Conservation (phyloP, 2,113 vertebrate genomes). For the Ictalurus punctatus region DNA sequence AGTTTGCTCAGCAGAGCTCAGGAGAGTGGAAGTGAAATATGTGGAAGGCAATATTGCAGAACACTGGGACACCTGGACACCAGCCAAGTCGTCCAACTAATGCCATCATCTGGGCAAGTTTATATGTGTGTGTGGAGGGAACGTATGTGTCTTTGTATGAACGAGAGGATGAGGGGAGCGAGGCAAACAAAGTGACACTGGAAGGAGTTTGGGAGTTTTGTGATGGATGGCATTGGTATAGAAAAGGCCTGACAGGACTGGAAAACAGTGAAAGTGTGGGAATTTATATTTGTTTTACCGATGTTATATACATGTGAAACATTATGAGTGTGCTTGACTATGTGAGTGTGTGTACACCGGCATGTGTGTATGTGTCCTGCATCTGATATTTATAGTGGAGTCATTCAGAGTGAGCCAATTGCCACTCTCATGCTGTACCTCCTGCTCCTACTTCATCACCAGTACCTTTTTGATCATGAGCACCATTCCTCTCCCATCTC, state of each 20-base stretch:
- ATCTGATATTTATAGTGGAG: slow-evolving; percentile 33
- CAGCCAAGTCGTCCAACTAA: slow-evolving; percentile 68
- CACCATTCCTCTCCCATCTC: slow-evolving; percentile 17
- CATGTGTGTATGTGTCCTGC: slow-evolving; percentile 15
- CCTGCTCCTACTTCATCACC: slow-evolving; percentile 20
- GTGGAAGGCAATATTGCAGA: slow-evolving; percentile 75
- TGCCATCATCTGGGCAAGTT: slow-evolving; percentile 70
- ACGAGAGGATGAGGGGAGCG: neutral
- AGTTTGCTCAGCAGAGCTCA: slow-evolving; percentile 76
- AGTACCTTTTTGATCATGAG: slow-evolving; percentile 50
- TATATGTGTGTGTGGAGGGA: slow-evolving; percentile 37
- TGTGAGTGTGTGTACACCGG: slow-evolving; percentile 15
- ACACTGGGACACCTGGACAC: slow-evolving; percentile 68
- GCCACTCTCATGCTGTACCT: slow-evolving; percentile 1
- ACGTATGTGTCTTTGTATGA: slow-evolving; percentile 19
- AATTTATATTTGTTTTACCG: neutral
- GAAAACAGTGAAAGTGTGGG: neutral
- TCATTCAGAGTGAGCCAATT: neutral
- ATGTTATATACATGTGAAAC: slow-evolving; percentile 1
- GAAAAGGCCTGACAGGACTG: slow-evolving; percentile 15
- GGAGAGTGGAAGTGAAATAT: slow-evolving; percentile 66
- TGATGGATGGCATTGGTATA: slow-evolving; percentile 20
- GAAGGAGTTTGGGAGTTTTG: slow-evolving; percentile 30
- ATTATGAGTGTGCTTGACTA: neutral
- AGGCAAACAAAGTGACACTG: slow-evolving; percentile 23